Percentiles rank a stretch among this genome's conserved stretches.
Conservation (phyloP, 2,888 invertebrate genomes). For the Sarcophaga carnaria region DNA sequence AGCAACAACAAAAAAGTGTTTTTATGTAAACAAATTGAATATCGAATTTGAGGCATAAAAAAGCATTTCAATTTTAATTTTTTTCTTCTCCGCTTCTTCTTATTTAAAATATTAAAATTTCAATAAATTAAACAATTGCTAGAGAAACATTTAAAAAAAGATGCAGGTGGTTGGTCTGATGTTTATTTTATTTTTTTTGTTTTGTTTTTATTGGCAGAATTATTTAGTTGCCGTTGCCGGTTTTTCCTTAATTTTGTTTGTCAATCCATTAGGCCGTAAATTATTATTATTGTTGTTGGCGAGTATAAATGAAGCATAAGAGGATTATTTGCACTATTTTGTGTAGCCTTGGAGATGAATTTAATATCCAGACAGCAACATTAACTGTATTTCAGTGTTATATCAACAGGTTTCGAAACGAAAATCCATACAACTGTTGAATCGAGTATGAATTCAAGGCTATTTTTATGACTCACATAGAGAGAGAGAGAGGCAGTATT, state of each 20-base stretch:
- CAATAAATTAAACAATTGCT: conserved; percentile 12
- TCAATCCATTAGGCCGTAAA: background rate
- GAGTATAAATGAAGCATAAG: conserved; percentile 38
- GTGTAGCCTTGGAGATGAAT: background rate
- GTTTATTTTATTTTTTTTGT: too few relatives aligned
- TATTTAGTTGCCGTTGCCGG: too few relatives aligned
- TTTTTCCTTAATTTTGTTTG: conserved; percentile 1
- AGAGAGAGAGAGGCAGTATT: too few relatives aligned
- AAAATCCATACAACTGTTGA: too few relatives aligned
- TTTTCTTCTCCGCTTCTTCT: background rate
- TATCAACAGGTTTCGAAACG: too few relatives aligned
- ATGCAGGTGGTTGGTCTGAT: background rate
- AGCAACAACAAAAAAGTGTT: background rate
- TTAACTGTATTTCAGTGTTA: too few relatives aligned
- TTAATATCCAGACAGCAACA: background rate
- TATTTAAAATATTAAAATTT: conserved; percentile 20
- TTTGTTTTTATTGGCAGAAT: too few relatives aligned
- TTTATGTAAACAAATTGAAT: background rate
- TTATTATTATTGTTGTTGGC: background rate
- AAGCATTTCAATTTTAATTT: background rate
- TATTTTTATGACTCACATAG: too few relatives aligned
- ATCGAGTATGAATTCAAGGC: too few relatives aligned
- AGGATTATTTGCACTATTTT: conserved; percentile 13
- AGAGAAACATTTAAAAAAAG: background rate
- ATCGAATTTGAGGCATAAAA: background rate